A percentile compares a stretch with the other conserved stretches of the same genome.
Evolutionary conservation across 2,113 vertebrate species (phyloP).

Genomic region (Triplophysa dalaica): DNA sequence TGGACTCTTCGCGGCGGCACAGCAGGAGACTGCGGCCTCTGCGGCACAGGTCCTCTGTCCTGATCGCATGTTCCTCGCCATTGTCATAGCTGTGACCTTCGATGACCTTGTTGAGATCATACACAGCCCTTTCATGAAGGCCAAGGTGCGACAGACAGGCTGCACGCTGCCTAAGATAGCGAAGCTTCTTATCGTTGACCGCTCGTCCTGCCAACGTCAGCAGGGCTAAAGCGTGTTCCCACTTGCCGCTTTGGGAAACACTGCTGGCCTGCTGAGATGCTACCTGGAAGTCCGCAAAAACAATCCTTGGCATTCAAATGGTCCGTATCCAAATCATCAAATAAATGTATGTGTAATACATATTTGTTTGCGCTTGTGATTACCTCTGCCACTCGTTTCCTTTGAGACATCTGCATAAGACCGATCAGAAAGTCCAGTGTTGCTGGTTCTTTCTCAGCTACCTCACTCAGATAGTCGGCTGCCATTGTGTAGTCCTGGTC

Average conservation of each 20-base stretch:
- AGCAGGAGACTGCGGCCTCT: constrained; percentile 77
- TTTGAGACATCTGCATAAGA: constrained; percentile 74
- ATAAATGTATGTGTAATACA: no score
- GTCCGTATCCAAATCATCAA: no score
- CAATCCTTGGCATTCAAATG: no score
- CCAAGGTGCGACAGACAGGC: constrained; percentile 76
- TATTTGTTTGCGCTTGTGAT: neutral
- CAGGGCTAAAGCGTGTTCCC: constrained; percentile 75
- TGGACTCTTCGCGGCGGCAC: constrained; percentile 69
- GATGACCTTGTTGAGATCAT: constrained; percentile 81
- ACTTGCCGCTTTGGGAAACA: constrained; percentile 63
- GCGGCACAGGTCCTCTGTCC: constrained; percentile 78
- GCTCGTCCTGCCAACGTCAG: constrained; percentile 78
- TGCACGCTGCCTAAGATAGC: constrained; percentile 77
- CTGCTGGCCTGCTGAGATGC: constrained; percentile 79
- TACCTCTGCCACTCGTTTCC: constrained; percentile 81
- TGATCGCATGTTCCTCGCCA: constrained; percentile 53
- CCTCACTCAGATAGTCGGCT: constrained; percentile 72
- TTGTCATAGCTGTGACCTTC: constrained; percentile 53
- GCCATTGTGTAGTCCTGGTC: constrained; percentile 68
- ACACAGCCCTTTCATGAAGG: constrained; percentile 70
- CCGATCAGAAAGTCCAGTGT: constrained; percentile 77
- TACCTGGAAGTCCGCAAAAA: constrained; percentile 61
- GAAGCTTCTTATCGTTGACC: constrained; percentile 54
- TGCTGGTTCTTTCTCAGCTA: constrained; percentile 75